Evolutionary conservation across 2,888 invertebrate species (phyloP), one percentile per base, ranked within the genome.

Genomic region (Papilio protenor): DNA sequence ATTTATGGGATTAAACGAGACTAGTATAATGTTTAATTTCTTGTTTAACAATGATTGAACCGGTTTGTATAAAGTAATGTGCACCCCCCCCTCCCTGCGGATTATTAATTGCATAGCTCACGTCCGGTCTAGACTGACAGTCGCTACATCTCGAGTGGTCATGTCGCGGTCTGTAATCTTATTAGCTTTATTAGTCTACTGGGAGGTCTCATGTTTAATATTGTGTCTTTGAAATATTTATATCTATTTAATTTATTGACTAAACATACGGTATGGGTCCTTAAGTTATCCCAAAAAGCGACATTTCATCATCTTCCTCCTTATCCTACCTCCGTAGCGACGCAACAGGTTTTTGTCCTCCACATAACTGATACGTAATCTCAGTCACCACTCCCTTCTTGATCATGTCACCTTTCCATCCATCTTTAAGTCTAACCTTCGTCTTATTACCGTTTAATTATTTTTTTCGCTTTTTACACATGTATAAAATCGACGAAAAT

Each of bases 91-190:
- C 61, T 14, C 61, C 18, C 71, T 64, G 76, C 83, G 84, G 86
- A 86, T 87, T 85, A 89, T 89, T 89, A 89, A 89, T 87, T 85
- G 84, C 55, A 40, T 18, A 40, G 83, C 83, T 80, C 77, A 83
- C 84, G 84, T 90, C 90, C 90, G 87, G 90, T 90, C 90, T 90
- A 90, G 90, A 90, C 90, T 87, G 83, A 55, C 64, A 52, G 77
- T 23, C 76, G 64, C 76, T 70, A 23, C 69, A 45, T 27, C 64
- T 40, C 23, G 27, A 59, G 57, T 70, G 70, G 8, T 45, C 59
- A 64, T 47, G 66, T 66, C 16, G 49, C 49, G 23, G 47, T 71
- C 70, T 27, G 33, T 16, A 52, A 49, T 61, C 71, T 21, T 61
- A 61, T 76, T 52, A 71, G 47, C 76, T 47, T 71, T 47, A 76